Conservation (phyloP, 2,888 invertebrate species). For the Calliscelio sp. region DNA sequence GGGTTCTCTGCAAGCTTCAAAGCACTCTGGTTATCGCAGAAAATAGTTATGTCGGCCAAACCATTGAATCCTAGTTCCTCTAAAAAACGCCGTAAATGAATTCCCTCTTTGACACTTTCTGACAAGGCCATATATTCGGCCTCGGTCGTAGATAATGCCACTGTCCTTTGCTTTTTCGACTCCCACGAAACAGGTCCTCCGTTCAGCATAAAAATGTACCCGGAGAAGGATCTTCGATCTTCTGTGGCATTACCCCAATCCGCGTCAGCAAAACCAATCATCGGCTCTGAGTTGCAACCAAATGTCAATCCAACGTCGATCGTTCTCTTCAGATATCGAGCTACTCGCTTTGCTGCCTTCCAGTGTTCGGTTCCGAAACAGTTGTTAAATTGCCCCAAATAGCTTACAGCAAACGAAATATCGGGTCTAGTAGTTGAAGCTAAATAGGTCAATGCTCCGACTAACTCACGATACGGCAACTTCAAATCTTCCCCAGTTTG, state of each 20-base stretch:
- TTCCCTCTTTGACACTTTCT: constrained; percentile 63
- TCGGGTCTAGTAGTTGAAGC: constrained; percentile 59
- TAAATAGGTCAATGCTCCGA: constrained; percentile 63
- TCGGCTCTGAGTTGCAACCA: constrained; percentile 1
- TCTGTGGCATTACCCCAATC: constrained; percentile 76
- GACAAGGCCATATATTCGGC: constrained; percentile 60
- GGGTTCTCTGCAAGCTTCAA: constrained; percentile 44
- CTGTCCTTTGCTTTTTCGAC: constrained; percentile 68
- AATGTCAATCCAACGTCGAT: constrained; percentile 74
- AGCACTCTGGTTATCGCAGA: constrained; percentile 65
- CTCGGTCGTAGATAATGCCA: neutral
- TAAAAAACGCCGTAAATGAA: constrained; percentile 51
- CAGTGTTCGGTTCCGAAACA: constrained; percentile 39
- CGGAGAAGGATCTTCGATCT: constrained; percentile 75
- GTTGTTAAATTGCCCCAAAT: constrained; percentile 61
- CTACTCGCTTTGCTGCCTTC: constrained; percentile 60
- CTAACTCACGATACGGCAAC: constrained; percentile 50
- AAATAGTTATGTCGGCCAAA: constrained; percentile 37
- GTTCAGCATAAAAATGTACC: constrained; percentile 65
- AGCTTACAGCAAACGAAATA: constrained; percentile 59
- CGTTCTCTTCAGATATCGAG: constrained; percentile 79
- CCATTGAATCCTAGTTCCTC: constrained; percentile 60
- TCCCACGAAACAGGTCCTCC: constrained; percentile 70
- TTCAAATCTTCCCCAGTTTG: constrained; percentile 18
- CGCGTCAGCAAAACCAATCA: constrained; percentile 72